Percentiles rank a stretch among this genome's conserved stretches.
Evolutionary conservation across 2,888 invertebrate species (phyloP).

Genomic region (Amblyjoppa proteus): DNA sequence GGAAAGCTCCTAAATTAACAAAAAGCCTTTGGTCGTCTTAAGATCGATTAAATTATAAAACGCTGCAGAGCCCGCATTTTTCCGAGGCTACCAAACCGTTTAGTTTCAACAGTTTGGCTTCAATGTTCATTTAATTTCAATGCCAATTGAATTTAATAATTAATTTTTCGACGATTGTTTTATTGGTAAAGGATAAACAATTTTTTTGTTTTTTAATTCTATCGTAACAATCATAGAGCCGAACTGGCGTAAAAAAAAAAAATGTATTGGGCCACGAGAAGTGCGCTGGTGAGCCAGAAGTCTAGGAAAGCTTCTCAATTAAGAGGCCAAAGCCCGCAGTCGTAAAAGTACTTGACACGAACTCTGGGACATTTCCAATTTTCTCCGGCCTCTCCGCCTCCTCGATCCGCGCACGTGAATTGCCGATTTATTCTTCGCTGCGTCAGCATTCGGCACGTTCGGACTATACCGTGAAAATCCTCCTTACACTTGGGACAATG

Average conservation of each 20-base stretch:
- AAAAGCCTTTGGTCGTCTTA: neutral
- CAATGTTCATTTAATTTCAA: neutral
- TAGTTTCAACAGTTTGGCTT: neutral
- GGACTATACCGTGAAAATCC: constrained; percentile 21
- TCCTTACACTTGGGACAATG: constrained; percentile 15
- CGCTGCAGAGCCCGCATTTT: neutral
- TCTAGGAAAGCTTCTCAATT: constrained; percentile 46
- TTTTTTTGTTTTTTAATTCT: neutral
- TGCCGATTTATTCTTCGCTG: constrained; percentile 73
- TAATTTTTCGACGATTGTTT: neutral
- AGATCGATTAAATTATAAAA: neutral
- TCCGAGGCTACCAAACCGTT: neutral
- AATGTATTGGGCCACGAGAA: no score
- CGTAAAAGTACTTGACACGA: constrained; percentile 69
- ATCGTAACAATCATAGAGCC: neutral
- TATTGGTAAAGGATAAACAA: neutral
- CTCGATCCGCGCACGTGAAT: constrained; percentile 74
- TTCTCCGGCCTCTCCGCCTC: constrained; percentile 72
- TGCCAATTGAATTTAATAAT: no score
- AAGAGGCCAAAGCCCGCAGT: constrained; percentile 30
- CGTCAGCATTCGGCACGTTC: constrained; percentile 69
- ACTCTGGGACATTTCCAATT: constrained; percentile 74
- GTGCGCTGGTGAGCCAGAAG: neutral
- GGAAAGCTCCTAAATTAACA: no score
- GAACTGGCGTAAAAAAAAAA: no score